Evolutionary conservation across 2,113 vertebrate genomes (phyloP), one percentile per base, ranked within the genome.

Genomic region (cattle (Bos taurus)): DNA sequence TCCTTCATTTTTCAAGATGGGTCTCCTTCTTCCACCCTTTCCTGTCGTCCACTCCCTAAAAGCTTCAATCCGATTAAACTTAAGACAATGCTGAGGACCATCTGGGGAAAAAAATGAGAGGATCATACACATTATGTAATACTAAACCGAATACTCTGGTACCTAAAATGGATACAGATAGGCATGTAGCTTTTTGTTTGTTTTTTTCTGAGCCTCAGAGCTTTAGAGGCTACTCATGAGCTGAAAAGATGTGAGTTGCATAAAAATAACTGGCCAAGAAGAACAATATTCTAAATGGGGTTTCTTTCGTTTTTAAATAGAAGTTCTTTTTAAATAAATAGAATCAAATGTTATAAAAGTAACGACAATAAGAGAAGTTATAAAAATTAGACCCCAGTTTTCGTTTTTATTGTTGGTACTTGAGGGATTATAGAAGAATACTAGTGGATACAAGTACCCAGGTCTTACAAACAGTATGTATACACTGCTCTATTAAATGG

Each of bases 351-450:
- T 90, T 82, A 93, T 84, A 89, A 89, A 98, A 96, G 46, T 84
- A 96, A 91, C 6, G 67, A 96, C 10, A 91, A 80, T 87, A 96
- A 95, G 93, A 92, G 80, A 96, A 97, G 36, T 89, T 85, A 33
- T 52, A 96, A 67, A n/a, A 97, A 88, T 88, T 56, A 91, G 50
- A 56, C 3, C 30, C 16, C 48, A 82, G 67, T 86, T 46, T 95
- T 88, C 33, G 17, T 77, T 96, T 97, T 98, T 89, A 88, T 60
- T 88, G 33, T 74, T 67, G 93, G 26, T 94, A 94, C 14, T 92
- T 67, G 92, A 64, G 54, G 12, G 93, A 92, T 81, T 90, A 94
- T 19, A 90, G 30, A 43, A 86, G 59, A 96, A 95, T 95, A 95
- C 33, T 77, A 94, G 60, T 71, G 7, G 43, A 86, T 33, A 94